Evolutionary conservation across 2,888 invertebrate genomes (phyloP).

Genomic region (Acheta domesticus): DNA sequence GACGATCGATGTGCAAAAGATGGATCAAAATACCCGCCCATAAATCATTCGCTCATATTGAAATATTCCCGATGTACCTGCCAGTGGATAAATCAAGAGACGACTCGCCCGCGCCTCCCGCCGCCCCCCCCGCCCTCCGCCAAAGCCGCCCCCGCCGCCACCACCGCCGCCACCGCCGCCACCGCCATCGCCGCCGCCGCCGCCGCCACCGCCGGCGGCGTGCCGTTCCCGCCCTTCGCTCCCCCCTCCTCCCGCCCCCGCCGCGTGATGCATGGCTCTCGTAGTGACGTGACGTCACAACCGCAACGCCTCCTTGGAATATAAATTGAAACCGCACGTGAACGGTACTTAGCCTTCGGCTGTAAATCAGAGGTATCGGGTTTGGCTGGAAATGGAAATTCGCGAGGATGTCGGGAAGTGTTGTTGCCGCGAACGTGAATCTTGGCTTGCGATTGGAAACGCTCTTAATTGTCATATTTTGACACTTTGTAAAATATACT

Average conservation of each 20-base stretch:
- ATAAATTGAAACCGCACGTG: slow-evolving; percentile 1
- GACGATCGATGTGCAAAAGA: background rate
- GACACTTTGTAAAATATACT: too few species aligned
- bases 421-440: too few species aligned
- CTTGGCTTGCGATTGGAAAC: too few species aligned
- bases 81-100: slow-evolving; percentile 1
- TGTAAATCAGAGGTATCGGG: background rate
- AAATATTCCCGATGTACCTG: slow-evolving; percentile 18
- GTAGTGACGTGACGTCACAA: background rate
- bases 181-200: background rate
- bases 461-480: too few species aligned
- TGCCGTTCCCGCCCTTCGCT: background rate
- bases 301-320: slow-evolving; percentile 7
- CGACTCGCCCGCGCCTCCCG: background rate
- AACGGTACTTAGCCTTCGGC: background rate
- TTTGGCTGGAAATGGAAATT: background rate
- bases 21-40: background rate
- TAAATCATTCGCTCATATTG: background rate
- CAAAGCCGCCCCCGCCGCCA: too few species aligned
- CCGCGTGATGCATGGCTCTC: background rate
- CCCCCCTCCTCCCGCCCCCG: background rate
- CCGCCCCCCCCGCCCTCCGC: too few species aligned
- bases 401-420: background rate
- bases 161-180: background rate
- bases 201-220: background rate